A percentile compares a stretch with the other conserved stretches of the same genome.
Conservation (phyloP, 2,113 vertebrate species). For the Peromyscus maniculatus region DNA sequence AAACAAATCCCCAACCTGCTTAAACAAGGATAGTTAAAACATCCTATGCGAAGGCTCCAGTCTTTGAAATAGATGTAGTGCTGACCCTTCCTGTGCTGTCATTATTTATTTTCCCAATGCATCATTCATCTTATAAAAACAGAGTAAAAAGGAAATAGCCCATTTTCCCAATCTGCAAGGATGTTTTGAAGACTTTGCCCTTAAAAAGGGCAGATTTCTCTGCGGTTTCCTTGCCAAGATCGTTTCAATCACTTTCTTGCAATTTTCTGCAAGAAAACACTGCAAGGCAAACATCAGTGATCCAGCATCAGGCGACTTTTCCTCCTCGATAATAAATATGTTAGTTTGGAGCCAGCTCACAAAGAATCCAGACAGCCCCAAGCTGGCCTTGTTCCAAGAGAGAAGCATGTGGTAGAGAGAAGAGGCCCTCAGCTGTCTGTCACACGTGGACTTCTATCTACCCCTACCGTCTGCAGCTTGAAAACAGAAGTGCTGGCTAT, state of each 20-base stretch:
- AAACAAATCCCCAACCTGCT: conserved; percentile 38
- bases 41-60: not conserved
- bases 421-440: conserved; percentile 67
- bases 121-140: conserved; percentile 41
- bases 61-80: conserved; percentile 1
- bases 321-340: conserved; percentile 14
- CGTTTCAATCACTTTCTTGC: conserved; percentile 60
- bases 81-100: not conserved
- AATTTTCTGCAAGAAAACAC: conserved; percentile 69
- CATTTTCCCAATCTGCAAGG: conserved; percentile 9
- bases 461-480: conserved; percentile 71
- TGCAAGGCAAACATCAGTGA: conserved; percentile 53
- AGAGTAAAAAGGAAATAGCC: conserved; percentile 37
- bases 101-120: conserved; percentile 10
- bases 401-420: not conserved
- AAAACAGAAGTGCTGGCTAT: conserved; percentile 33
- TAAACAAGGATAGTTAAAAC: conserved; percentile 46
- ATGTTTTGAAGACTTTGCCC: conserved; percentile 45
- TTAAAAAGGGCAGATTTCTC: conserved; percentile 23
- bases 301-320: conserved; percentile 47
- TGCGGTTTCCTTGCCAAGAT: conserved; percentile 30
- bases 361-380: conserved; percentile 25
- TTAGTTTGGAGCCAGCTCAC: not conserved
- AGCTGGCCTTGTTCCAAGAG: conserved; percentile 57
- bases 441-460: conserved; percentile 69